Evolutionary conservation across 2,797 vertebrate genomes (phyloP), one percentile per base, ranked within the genome.

Genomic region (Tenualosa thibaudeaui): DNA sequence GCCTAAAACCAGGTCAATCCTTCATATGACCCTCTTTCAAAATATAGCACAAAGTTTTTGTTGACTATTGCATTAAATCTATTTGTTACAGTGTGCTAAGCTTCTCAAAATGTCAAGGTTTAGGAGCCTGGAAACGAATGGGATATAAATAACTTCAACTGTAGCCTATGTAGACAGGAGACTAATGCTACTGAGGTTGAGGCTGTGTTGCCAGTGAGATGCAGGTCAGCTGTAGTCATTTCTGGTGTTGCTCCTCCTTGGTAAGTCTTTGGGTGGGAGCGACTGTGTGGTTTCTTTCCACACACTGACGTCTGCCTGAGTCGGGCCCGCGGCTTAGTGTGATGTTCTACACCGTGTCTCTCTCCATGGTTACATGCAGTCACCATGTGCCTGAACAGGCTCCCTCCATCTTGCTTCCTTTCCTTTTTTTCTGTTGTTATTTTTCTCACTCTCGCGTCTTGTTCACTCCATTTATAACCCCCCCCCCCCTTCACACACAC

Each of bases 251-350:
- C 24, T 65, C 24, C 62, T 65, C 62, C 62, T 24, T 31, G 24
- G 31, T 37, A 75, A 4, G 68, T 75, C 31, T 75, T 15, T 75
- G 68, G 31, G 68, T 75, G 68, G 68, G 31, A 75, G 37, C 12
- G 68, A 40, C 15, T 17, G 37, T 10, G 71, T 78, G 71, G 37
- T 78, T 13, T 93, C 92, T 78, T 4, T 93, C 92, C 92, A 90
- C 89, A 87, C 75, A 83, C 62, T 93, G 93, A 93, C 83, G 89
- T 91, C 90, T 89, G 87, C 82, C 86, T 93, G 92, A 94, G 86
- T 95, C 94, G 88, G 91, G 90, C 87, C 89, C 86, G 89, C 86
- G 87, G 85, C 86, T 88, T 89, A 88, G 89, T 86, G 86, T 89
- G 88, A 89, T 85, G 87, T 75, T 75, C 68, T 75, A 7, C 13